These are phyloP conservation scores for Microhierax caerulescens DNA, from an alignment of 2,797 vertebrate genomes.

Conservation along the genomic window DNA sequence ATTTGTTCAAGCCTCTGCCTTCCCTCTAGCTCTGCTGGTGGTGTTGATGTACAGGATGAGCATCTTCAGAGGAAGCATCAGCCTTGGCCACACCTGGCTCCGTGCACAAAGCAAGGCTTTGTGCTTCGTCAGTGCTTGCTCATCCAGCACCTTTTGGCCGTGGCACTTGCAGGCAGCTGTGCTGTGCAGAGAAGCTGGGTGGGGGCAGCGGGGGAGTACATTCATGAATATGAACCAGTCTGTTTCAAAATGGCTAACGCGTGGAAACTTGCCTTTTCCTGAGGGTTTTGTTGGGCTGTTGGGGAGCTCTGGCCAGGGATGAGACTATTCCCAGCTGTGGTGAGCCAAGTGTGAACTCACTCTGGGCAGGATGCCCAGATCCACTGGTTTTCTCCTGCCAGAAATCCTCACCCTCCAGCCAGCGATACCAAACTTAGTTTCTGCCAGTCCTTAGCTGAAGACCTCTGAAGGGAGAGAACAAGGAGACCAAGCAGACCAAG, in stretches of 20 bases:
- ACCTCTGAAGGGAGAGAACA: neutral
- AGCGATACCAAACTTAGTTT: neutral
- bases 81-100: neutral
- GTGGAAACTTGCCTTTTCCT: slow-evolving; percentile 43
- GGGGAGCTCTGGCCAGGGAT: slow-evolving; percentile 30
- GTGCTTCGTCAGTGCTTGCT: neutral
- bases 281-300: neutral
- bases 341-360: slow-evolving; percentile 62
- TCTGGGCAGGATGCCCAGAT: slow-evolving; percentile 43
- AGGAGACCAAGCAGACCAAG: neutral
- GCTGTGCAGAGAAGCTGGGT: neutral
- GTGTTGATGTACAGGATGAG: neutral
- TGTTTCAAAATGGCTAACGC: neutral
- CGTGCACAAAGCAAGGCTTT: fast-evolving
- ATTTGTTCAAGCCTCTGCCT: neutral
- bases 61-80: fast-evolving
- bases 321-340: slow-evolving; percentile 52
- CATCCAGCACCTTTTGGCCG: neutral
- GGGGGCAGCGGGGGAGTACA: fast-evolving
- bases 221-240: neutral
- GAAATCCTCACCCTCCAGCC: slow-evolving; percentile 13
- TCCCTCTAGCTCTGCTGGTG: neutral
- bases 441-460: neutral
- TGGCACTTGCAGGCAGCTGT: fast-evolving
- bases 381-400: slow-evolving; percentile 10